Base-by-base conservation (phyloP, 1,140 invertebrate genomes). In the Zaprionus ornatus region DNA sequence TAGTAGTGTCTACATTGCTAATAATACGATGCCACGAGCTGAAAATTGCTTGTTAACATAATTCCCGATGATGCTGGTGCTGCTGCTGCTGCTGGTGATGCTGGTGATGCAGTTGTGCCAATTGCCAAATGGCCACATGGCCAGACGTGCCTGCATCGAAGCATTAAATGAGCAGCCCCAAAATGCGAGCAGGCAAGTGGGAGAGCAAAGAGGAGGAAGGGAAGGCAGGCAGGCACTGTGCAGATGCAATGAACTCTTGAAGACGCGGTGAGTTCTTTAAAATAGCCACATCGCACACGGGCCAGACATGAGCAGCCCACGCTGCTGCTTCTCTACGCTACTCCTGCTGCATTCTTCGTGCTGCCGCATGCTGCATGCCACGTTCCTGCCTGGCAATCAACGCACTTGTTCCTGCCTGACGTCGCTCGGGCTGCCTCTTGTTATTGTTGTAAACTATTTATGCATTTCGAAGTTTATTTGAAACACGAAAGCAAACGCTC, bases 371-470 rank as follows among this genome's bases (percentile, higher is more conserved):
- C 35, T 37, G 12, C 13, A 15, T 77, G 80, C 80, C 74, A 77
- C 29, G 29, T 32, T 10, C 69, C 77, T 71, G 84, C 50, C 62
- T 17, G 73, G 84, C 84, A 88, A 88, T 88, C 85, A 88, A 84
- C 80, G 84, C 85, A 88, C 85, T 88, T 88, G 85, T 90, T 88
- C 81, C 80, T 84, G 73, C 80, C n/a, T 56, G 62, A 48, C 35
- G 62, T 19, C 64, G 48, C 32, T 77, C 10, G 13, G 37, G 15
- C 66, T 56, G 32, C 71, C 67, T 61, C 80, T 74, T 88, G 85
- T 88, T 88, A 88, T 88, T 88, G 85, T 88, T 88, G 85, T 88
- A 88, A 88, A 88, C 85, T 88, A 88, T 88, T 88, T 88, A 90
- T 88, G 85, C 85, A 82, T 88, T 90, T 88, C 75, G 85, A 88